phyloP scores from a whole-genome alignment of 2,113 vertebrate species.

The Butastur rufipennis region DNA sequence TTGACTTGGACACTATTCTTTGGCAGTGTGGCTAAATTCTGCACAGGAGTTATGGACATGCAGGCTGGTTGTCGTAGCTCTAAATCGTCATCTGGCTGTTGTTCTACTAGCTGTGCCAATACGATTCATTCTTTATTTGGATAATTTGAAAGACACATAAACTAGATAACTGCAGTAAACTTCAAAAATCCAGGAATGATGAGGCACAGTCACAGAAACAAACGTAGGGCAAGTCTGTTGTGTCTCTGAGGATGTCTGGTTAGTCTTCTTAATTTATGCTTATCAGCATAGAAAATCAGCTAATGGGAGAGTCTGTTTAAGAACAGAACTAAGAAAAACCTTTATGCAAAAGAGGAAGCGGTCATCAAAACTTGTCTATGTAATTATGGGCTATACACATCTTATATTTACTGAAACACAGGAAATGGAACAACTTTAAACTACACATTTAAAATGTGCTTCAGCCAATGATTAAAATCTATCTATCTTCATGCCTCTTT shows the following conservation, averaged over 20 bases:
- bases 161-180: neutral
- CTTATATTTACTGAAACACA: neutral
- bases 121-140: conserved; percentile 6
- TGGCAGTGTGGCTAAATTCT: neutral
- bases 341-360: neutral
- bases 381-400: neutral
- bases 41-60: neutral
- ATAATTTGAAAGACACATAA: neutral
- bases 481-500: neutral
- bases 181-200: neutral
- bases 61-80: neutral
- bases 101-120: neutral
- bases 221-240: neutral
- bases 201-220: neutral
- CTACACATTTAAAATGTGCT: neutral
- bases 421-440: neutral
- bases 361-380: neutral
- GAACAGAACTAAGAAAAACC: neutral
- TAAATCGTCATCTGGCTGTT: neutral
- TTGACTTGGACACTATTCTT: neutral
- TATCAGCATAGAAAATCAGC: neutral
- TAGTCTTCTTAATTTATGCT: neutral
- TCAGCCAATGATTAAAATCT: neutral
- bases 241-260: neutral
- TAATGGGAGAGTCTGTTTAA: neutral